A percentile compares a stretch with the other conserved stretches of the same genome.
These are phyloP conservation scores for Cyanoramphus novaezelandiae DNA, from an alignment of 2,113 vertebrate genomes.

Conservation along the genomic window DNA sequence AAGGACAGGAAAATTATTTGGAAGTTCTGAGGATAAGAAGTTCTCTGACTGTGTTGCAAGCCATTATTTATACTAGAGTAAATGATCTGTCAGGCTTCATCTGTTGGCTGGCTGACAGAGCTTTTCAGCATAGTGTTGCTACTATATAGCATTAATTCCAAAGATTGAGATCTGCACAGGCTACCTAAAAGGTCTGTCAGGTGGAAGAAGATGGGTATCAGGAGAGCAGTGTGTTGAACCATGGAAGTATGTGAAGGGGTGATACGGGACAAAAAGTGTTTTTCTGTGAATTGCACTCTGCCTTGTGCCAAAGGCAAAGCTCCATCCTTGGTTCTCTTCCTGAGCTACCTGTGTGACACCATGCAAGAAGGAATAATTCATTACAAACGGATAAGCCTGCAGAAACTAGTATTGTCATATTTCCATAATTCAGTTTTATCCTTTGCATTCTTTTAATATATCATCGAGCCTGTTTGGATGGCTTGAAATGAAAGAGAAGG, in stretches of 20 bases:
- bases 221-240: background rate
- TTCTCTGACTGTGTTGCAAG: background rate
- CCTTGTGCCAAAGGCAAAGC: background rate
- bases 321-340: background rate
- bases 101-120: background rate
- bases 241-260: background rate
- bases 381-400: background rate
- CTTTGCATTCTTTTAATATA: background rate
- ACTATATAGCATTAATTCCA: background rate
- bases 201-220: background rate
- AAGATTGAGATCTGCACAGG: background rate
- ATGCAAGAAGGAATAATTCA: background rate
- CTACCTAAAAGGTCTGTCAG: background rate
- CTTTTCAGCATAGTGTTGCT: background rate
- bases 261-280: background rate
- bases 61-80: background rate
- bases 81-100: background rate
- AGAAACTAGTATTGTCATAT: background rate
- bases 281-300: background rate
- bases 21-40: background rate
- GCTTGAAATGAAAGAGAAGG: background rate
- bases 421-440: background rate
- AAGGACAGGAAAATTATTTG: background rate
- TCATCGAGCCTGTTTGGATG: background rate
- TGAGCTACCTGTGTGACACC: background rate